phyloP scores from a whole-genome alignment of 2,888 invertebrate species.

The Dendrolimus houi region DNA sequence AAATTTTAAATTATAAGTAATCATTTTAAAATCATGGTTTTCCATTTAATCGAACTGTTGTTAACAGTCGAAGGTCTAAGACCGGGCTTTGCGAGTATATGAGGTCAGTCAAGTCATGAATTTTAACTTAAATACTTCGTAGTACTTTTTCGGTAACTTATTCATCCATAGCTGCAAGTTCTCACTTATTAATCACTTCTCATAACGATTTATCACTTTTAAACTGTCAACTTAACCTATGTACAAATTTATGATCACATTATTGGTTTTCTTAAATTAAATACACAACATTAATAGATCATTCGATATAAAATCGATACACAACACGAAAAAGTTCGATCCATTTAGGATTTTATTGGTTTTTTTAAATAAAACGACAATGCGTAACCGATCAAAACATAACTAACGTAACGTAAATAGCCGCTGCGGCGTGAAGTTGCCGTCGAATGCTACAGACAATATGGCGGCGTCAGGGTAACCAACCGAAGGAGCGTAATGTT shows the following conservation, averaged over 20 bases:
- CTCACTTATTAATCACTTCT: neutral
- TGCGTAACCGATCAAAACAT: slow-evolving; percentile 51
- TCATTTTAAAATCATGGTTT: too few relatives aligned
- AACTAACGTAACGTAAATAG: slow-evolving; percentile 59
- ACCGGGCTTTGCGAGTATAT: slow-evolving; percentile 29
- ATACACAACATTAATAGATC: slow-evolving; percentile 1
- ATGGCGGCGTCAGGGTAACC: slow-evolving; percentile 24
- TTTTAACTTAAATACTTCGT: slow-evolving; percentile 8
- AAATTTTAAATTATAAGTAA: too few relatives aligned
- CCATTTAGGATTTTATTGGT: slow-evolving; percentile 32
- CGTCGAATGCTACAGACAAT: slow-evolving; percentile 28
- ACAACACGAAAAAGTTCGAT: slow-evolving; percentile 21
- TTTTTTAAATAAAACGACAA: slow-evolving; percentile 19
- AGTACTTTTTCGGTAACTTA: neutral
- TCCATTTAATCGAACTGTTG: too few relatives aligned
- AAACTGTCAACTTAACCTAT: slow-evolving; percentile 3
- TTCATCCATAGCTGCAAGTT: neutral
- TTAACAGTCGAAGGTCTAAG: slow-evolving; percentile 19
- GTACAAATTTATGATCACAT: slow-evolving; percentile 10
- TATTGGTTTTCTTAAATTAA: slow-evolving; percentile 10
- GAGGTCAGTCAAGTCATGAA: slow-evolving; percentile 16
- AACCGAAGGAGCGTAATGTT: slow-evolving; percentile 14
- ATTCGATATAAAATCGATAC: slow-evolving; percentile 7
- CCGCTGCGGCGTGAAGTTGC: slow-evolving; percentile 50
- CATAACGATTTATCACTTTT: slow-evolving; percentile 1